Evolutionary conservation across 2,797 vertebrate species (phyloP), one percentile per base, ranked within the genome.

Genomic region (Hippoglossus hippoglossus): DNA sequence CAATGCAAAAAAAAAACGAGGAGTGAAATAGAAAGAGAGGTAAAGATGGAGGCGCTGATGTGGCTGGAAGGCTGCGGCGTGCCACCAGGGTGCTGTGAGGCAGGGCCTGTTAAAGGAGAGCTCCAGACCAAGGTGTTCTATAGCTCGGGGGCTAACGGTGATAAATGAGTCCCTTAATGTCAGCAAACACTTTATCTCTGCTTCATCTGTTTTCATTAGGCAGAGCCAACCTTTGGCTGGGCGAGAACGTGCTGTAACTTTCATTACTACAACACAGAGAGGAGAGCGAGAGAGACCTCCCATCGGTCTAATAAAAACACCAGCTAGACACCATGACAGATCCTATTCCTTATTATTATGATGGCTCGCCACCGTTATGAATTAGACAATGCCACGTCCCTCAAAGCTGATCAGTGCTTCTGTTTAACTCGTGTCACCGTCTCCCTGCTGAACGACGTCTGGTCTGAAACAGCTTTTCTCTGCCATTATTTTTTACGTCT

Each of bases 201-300:
- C 94, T 94, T 95, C 94, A 95, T 95, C 94, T 95, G 94, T 95
- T 95, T 95, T 95, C 95, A 95, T 95, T 95, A 95, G 93, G 91
- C 90, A 85, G 90, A 86, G 84, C 87, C 91, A 93, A 94, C 93
- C 93, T 94, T 94, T 94, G 93, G 93, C 93, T 94, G 89, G 91
- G 84, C 83, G 78, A 71, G 92, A 94, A 94, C 90, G 92, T 93
- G 93, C 91, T 81, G 89, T 88, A 90, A 92, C 93, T 93, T 91
- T 91, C 85, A 86, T 90, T 93, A 92, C 87, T 73, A 82, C 87
- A 75, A 91, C 91, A 87, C 86, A 73, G 86, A 72, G 79, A 83
- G 79, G 79, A 79, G 84, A 72, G 81, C 55, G 75, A 77, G 76
- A 73, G 77, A 81, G 88, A 87, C 86, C 82, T 88, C 91, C 87